These are phyloP conservation scores for Heliconius congener DNA, from an alignment of 1,140 invertebrate species.

Conservation along the genomic window DNA sequence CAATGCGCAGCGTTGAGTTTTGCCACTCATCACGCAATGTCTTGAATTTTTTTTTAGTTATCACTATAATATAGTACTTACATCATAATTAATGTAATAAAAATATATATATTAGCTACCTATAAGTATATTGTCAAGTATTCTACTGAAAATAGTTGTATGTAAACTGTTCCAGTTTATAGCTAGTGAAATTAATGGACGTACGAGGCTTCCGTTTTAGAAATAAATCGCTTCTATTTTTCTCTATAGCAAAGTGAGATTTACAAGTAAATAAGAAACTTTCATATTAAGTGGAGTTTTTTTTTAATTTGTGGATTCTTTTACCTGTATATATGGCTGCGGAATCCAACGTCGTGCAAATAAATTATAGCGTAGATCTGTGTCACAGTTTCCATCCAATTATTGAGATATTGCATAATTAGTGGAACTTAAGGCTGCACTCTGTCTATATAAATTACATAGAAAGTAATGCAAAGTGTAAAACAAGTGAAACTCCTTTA, in stretches of 20 bases:
- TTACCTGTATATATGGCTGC: too few relatives aligned
- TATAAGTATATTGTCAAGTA: background rate
- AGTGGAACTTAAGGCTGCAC: background rate
- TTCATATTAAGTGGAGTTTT: too few relatives aligned
- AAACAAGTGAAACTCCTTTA: background rate
- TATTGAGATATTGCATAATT: background rate
- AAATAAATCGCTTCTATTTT: constrained; percentile 1
- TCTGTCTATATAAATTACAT: background rate
- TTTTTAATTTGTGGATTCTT: too few relatives aligned
- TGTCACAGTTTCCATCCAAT: background rate
- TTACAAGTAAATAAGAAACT: background rate
- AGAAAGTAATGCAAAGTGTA: background rate
- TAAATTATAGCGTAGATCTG: too few relatives aligned
- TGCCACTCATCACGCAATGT: too few relatives aligned
- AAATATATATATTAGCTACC: background rate
- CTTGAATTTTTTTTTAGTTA: too few relatives aligned
- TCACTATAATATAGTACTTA: too few relatives aligned
- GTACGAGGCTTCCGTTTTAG: background rate
- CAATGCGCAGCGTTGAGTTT: too few relatives aligned
- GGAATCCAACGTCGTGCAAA: too few relatives aligned
- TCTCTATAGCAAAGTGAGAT: constrained; percentile 6
- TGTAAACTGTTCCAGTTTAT: background rate
- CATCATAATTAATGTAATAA: too few relatives aligned
- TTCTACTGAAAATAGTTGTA: background rate
- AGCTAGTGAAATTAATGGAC: background rate